Evolutionary conservation across 2,888 invertebrate genomes (phyloP).

Genomic region (Nephrotoma appendiculata): DNA sequence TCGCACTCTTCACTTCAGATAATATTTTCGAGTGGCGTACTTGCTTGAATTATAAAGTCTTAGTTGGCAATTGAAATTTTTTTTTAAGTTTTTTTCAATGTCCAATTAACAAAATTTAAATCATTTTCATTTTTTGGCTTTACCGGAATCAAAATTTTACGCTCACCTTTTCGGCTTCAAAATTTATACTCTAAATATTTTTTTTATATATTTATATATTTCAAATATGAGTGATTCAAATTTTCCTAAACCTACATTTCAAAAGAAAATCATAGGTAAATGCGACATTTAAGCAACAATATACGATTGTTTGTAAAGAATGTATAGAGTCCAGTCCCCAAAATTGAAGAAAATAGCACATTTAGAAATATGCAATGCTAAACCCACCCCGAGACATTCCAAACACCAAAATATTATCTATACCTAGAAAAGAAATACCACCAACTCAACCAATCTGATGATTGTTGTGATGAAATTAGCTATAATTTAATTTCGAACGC

Average conservation of each 20-base stretch:
- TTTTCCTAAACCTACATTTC: no score
- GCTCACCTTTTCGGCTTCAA: neutral
- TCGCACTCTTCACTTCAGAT: no score
- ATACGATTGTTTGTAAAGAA: no score
- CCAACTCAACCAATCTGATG: neutral
- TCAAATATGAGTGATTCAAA: neutral
- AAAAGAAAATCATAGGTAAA: no score
- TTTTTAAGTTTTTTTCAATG: neutral
- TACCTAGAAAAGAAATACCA: neutral
- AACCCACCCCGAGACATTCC: no score
- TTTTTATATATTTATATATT: neutral
- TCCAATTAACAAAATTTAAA: neutral
- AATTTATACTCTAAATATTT: neutral
- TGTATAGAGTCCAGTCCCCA: no score
- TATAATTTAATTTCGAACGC: no score
- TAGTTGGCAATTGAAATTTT: neutral
- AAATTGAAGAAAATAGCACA: no score
- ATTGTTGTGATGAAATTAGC: neutral
- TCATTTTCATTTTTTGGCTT: neutral
- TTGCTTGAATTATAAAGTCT: neutral
- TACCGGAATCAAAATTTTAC: neutral
- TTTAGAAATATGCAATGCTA: no score
- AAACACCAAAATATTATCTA: no score
- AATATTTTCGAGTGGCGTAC: no score
- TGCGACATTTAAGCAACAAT: no score